Base-by-base conservation (phyloP, 2,113 vertebrate genomes). In the Chitala chitala region DNA sequence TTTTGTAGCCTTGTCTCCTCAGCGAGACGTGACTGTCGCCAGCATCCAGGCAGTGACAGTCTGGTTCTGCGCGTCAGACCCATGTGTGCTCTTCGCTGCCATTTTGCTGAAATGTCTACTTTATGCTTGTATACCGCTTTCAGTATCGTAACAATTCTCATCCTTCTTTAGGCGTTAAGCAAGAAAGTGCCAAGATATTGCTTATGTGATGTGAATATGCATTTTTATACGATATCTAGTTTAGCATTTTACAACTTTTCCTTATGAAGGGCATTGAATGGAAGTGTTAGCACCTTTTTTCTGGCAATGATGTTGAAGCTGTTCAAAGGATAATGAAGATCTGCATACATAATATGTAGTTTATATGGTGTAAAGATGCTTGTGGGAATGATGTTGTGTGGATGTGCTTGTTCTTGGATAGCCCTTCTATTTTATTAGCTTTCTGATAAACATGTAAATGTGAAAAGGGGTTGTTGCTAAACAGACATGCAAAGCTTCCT, bases 1-100 rank as follows among this genome's bases (percentile, higher is more conserved):
- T 78, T 70, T 81, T 80, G 56, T 44, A 83, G 55, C 72, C 44
- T 40, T 80, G 83, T 80, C 73, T 7, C 53, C 42, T 2, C 29
- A 33, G 20, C 17, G 44, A 64, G 42, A 44, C 53, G 31, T 8
- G n/a, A 50, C 42, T 50, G 15, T 40, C 9, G 48, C 38, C 38
- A 12, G n/a, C 38, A 20, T 33, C 63, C 38, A 42, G 64, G 2
- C 22, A 38, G 46, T 68, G 42, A 68, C 40, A 12, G 42, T 12
- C 42, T 26, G 4, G 8, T 3, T 29, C 36, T 33, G 33, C 31
- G 6, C 59, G 31, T 20, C 0, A 9, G 42, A 69, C 15, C 5
- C 20, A 65, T 36, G n/a, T 17, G 7, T n/a, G n/a, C 33, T 9
- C 20, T 31, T 68, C 64, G n/a, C 6, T 46, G 53, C n/a, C 7